Percentiles rank a stretch among this genome's conserved stretches.
phyloP scores from a whole-genome alignment of 1,140 invertebrate genomes.

The Drosophila subpulchrella region DNA sequence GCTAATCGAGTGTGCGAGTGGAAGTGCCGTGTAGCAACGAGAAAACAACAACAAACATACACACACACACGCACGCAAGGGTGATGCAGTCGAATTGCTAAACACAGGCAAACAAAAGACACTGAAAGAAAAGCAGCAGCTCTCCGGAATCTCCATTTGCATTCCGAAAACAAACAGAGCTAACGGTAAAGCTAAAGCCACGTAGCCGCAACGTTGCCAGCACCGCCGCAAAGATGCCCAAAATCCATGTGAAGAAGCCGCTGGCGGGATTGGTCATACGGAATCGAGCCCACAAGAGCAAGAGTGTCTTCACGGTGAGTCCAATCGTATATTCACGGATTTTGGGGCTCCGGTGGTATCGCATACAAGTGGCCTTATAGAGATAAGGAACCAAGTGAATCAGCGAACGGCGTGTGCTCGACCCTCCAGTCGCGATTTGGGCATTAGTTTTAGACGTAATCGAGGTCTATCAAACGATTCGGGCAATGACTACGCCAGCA shows the following conservation, averaged over 20 bases:
- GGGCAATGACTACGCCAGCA: constrained; percentile 13
- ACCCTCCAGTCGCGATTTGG: constrained; percentile 23
- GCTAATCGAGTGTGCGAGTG: constrained; percentile 15
- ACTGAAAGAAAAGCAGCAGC: constrained; percentile 28
- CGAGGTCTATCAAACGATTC: constrained; percentile 30
- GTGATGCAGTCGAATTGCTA: constrained; percentile 60
- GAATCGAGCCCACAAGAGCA: constrained; percentile 89
- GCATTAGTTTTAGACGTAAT: constrained; percentile 42
- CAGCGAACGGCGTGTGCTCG: constrained; percentile 27
- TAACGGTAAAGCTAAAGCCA: constrained; percentile 35
- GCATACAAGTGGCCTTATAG: constrained; percentile 17
- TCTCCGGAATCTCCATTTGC: constrained; percentile 19
- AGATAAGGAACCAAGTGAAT: constrained; percentile 17
- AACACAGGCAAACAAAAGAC: neutral
- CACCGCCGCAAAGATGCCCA: constrained; percentile 71
- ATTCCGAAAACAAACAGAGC: constrained; percentile 24
- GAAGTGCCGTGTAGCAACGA: constrained; percentile 25
- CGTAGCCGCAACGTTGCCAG: constrained; percentile 59
- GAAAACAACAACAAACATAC: constrained; percentile 24
- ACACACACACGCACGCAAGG: neutral
- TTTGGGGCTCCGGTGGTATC: neutral
- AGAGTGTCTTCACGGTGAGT: constrained; percentile 90
- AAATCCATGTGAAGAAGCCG: constrained; percentile 84
- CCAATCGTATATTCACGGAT: neutral
- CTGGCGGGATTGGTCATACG: constrained; percentile 88